These are phyloP conservation scores for Hoplostethus atlanticus DNA, from an alignment of 2,797 vertebrate species.

Conservation along the genomic window DNA sequence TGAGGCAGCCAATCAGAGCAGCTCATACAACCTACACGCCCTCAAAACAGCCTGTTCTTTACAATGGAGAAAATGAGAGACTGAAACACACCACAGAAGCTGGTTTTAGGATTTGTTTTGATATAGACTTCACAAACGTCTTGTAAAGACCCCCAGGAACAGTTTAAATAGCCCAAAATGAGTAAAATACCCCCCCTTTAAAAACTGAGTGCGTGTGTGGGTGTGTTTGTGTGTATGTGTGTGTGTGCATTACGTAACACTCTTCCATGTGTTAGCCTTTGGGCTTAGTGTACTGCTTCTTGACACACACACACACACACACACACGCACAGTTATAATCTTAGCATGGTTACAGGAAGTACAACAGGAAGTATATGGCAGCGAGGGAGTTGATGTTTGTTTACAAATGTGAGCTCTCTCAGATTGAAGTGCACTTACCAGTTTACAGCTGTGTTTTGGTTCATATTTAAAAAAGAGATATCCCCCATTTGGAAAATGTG, in stretches of 20 bases:
- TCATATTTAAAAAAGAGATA: background rate
- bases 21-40: too few species aligned
- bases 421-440: background rate
- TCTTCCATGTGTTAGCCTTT: constrained; percentile 11
- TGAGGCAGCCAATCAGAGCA: too few species aligned
- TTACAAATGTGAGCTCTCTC: background rate
- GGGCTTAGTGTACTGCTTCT: constrained; percentile 9
- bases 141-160: too few species aligned
- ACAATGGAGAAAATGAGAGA: too few species aligned
- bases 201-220: background rate
- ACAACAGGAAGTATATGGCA: background rate
- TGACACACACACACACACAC: constrained; percentile 4
- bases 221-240: background rate
- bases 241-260: constrained; percentile 13
- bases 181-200: too few species aligned
- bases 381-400: background rate
- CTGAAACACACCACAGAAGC: too few species aligned
- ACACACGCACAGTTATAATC: constrained; percentile 15
- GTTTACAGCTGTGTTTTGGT: background rate
- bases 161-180: too few species aligned
- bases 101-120: too few species aligned
- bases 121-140: too few species aligned
- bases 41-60: too few species aligned
- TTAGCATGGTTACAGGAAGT: constrained; percentile 1
- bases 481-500: too few species aligned